Percentiles rank a stretch among this genome's conserved stretches.
Evolutionary conservation across 1,140 invertebrate species (phyloP).

Genomic region (Charaxes varanes): DNA sequence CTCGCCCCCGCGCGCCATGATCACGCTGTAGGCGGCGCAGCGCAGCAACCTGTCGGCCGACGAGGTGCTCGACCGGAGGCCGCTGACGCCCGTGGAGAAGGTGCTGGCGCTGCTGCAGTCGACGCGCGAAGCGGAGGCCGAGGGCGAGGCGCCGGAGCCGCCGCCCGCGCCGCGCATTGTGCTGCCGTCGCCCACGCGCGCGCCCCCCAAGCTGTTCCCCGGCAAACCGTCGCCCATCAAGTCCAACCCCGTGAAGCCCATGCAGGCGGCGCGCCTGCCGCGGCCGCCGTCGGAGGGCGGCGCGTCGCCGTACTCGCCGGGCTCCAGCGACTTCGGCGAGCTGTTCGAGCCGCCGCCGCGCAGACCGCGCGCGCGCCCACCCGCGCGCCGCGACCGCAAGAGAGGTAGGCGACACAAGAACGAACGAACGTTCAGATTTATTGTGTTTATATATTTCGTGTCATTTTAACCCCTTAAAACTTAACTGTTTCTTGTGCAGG

Average conservation of each 20-base stretch:
- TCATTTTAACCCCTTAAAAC: too few relatives aligned
- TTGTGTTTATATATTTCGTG: too few relatives aligned
- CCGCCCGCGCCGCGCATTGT: conserved; percentile 60
- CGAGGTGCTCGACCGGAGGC: conserved; percentile 58
- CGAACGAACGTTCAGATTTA: too few relatives aligned
- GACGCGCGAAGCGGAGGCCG: conserved; percentile 56
- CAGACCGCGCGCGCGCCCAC: conserved; percentile 25
- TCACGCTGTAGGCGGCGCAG: conserved; percentile 63
- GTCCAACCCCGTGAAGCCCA: conserved; percentile 73
- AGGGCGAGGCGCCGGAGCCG: conserved; percentile 34
- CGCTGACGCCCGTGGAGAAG: conserved; percentile 63
- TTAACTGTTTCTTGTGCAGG: too few relatives aligned
- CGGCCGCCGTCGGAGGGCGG: conserved; percentile 76
- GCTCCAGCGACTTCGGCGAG: conserved; percentile 88
- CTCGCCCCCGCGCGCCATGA: conserved; percentile 33
- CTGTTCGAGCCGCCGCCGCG: conserved; percentile 85
- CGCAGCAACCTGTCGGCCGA: conserved; percentile 70
- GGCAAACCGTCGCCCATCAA: conserved; percentile 73
- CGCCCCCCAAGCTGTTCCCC: conserved; percentile 64
- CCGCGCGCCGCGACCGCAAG: conserved; percentile 20
- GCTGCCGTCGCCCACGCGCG: conserved; percentile 67
- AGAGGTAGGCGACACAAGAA: conserved; percentile 7
- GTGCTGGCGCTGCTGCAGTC: conserved; percentile 61
- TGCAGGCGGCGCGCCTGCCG: conserved; percentile 57
- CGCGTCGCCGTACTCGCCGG: conserved; percentile 88